These are phyloP conservation scores for Pachyrhynchus sulphureomaculatus DNA, from an alignment of 1,140 invertebrate species.

Conservation along the genomic window DNA sequence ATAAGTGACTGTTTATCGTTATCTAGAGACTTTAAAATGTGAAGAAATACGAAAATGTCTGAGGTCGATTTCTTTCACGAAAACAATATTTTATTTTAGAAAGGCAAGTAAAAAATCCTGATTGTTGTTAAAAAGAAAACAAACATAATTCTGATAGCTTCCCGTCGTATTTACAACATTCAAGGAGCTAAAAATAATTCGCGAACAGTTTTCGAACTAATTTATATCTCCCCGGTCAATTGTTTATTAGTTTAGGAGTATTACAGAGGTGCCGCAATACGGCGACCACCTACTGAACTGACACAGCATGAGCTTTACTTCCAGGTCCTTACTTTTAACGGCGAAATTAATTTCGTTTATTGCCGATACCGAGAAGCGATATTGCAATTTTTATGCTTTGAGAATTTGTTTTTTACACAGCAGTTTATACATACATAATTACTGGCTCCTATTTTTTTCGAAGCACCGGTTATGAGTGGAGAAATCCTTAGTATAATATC, in stretches of 20 bases:
- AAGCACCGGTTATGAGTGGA: too few species aligned
- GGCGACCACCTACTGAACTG: constrained; percentile 28
- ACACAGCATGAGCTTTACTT: constrained; percentile 24
- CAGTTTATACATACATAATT: too few species aligned
- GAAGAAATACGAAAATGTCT: too few species aligned
- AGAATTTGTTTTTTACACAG: too few species aligned
- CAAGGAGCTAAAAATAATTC: constrained; percentile 28
- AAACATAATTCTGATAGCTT: neutral
- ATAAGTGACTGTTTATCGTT: too few species aligned
- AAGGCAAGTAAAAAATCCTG: too few species aligned
- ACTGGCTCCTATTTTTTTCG: too few species aligned
- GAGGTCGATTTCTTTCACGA: too few species aligned
- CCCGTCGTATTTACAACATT: constrained; percentile 1
- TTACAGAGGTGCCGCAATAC: constrained; percentile 40
- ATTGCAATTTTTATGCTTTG: constrained; percentile 1
- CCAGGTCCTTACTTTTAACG: constrained; percentile 39
- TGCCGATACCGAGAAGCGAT: constrained; percentile 33
- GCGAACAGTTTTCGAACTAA: constrained; percentile 34
- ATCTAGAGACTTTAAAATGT: too few species aligned
- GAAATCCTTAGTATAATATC: too few species aligned
- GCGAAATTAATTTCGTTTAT: constrained; percentile 34
- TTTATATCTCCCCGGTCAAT: constrained; percentile 44
- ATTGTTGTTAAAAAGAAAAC: too few species aligned
- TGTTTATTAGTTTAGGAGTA: constrained; percentile 46
- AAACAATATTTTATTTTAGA: too few species aligned